Base-by-base conservation (phyloP, 2,113 vertebrate genomes). In the Hepsetus odoe region DNA sequence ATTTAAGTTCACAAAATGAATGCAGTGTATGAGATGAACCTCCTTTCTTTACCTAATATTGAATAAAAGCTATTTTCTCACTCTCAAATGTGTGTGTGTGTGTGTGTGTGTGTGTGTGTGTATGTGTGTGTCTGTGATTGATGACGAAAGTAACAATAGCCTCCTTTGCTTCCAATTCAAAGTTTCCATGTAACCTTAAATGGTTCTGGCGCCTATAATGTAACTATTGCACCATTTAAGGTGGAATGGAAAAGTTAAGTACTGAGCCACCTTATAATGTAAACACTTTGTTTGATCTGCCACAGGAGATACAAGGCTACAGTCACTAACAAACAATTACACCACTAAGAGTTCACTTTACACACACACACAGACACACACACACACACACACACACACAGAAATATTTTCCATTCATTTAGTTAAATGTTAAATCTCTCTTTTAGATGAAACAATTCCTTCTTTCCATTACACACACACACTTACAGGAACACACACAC, bases 1-100 rank as follows among this genome's bases (percentile, higher is more conserved):
- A 96, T 97, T 97, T 96, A 96, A 97, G 81, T 87, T 84, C 79
- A 84, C 82, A 84, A 85, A 89, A 61, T 82, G 79, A 74, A 77
- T 85, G 49, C 72, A 46, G 64, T 55, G 35, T 73, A 80, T 74
- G 55, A 32, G 61, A 3, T 82, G 66, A 64, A 72, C 77, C 73
- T 83, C 82, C 84, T 88, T 88, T 80, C 84, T 90, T 85, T 85
- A 85, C 86, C 81, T 90, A 86, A 84, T 88, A 82, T 83, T 84
- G 89, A 92, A 89, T 90, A 91, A 92, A 92, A 83, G 33, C 61
- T 82, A 87, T 72, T 32, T 69, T 89, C 87, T 85, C 79, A 87
- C 87, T 85, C 86, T 83, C n/a, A n/a, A n/a, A n/a, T 28, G 49
- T 49, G 1, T n/a, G 24, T 74, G 11, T 7, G 24, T 58, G 28